Evolutionary conservation across 1,140 invertebrate species (phyloP).

Genomic region (Cylas formicarius): DNA sequence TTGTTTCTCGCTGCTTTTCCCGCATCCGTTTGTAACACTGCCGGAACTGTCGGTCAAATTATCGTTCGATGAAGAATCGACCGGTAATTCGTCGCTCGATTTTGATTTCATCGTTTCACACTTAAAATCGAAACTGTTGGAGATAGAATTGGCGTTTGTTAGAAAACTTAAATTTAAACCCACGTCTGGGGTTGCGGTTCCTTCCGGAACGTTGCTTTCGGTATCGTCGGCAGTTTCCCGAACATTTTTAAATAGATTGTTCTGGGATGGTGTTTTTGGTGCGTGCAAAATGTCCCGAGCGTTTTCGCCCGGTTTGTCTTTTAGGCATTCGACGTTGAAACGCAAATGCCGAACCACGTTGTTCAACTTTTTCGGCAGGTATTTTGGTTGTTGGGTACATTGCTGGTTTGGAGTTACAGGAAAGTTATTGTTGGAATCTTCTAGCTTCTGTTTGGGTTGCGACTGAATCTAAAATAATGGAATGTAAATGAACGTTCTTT

Average conservation of each 20-base stretch:
- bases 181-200: too few species aligned
- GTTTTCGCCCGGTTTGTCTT: background rate
- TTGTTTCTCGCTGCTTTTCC: conserved; percentile 14
- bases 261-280: too few species aligned
- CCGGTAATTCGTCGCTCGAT: too few species aligned
- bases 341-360: conserved; percentile 5
- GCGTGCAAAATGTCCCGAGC: background rate
- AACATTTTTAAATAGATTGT: too few species aligned
- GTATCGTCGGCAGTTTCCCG: too few species aligned
- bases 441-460: conserved; percentile 8
- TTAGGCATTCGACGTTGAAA: conserved; percentile 2
- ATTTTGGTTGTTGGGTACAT: background rate
- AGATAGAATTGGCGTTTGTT: too few species aligned
- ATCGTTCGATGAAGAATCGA: conserved; percentile 2
- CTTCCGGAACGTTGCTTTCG: too few species aligned
- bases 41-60: conserved; percentile 8
- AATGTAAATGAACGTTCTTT: too few species aligned
- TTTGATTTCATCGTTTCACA: too few species aligned
- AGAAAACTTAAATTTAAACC: too few species aligned
- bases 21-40: conserved; percentile 12
- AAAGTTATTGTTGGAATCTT: conserved; percentile 32
- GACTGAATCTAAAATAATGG: too few species aligned
- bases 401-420: background rate
- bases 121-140: too few species aligned
- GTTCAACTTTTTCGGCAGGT: conserved; percentile 3